Evolutionary conservation across 2,888 invertebrate species (phyloP).

Genomic region (Drosophila borborema): DNA sequence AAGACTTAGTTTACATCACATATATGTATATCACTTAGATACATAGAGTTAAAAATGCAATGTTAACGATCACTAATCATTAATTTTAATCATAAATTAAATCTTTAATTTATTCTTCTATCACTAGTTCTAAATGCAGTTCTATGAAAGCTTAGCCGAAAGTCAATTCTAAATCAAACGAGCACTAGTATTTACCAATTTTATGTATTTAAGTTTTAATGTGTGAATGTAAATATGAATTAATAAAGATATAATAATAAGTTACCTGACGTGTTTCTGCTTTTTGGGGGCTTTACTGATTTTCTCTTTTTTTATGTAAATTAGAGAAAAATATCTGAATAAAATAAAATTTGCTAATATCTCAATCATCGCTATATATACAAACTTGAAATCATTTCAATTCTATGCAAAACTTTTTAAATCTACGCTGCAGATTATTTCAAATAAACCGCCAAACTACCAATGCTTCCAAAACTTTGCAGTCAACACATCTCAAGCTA

Average conservation of each 20-base stretch:
- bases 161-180: conserved; percentile 41
- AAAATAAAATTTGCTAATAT: too few relatives aligned
- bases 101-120: conserved; percentile 64
- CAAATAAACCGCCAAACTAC: background rate
- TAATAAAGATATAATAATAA: conserved; percentile 31
- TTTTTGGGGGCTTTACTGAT: background rate
- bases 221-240: conserved; percentile 52
- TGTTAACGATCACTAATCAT: conserved; percentile 71
- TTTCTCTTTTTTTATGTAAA: background rate
- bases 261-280: background rate
- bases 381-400: background rate
- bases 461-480: conserved; percentile 45
- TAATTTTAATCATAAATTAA: conserved; percentile 57
- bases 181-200: conserved; percentile 44
- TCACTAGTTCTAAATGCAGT: conserved; percentile 41
- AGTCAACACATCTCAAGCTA: background rate
- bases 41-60: conserved; percentile 46
- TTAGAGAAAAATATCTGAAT: background rate
- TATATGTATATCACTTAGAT: conserved; percentile 5
- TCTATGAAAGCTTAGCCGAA: conserved; percentile 26
- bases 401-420: background rate
- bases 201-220: conserved; percentile 32
- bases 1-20: conserved; percentile 41
- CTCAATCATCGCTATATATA: background rate
- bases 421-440: background rate